A percentile compares a stretch with the other conserved stretches of the same genome.
Conservation (phyloP, 2,113 vertebrate species). For the Sinocyclocheilus anshuiensis region DNA sequence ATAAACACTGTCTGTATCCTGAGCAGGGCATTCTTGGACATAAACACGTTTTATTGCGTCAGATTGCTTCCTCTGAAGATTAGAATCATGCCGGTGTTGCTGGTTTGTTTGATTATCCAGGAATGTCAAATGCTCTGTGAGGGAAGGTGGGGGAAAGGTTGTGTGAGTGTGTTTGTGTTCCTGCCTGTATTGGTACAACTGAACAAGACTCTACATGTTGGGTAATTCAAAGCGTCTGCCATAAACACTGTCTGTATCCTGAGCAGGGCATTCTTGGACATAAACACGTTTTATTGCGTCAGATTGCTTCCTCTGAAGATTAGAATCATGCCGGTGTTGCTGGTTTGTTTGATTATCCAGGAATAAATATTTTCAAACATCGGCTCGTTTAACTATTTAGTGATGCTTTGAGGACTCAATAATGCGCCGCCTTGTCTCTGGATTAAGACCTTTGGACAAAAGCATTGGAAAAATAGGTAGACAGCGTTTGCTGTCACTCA, state of each 20-base stretch:
- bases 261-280: constrained; percentile 47
- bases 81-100: not conserved
- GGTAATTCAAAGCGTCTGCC: constrained; percentile 51
- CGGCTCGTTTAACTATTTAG: not conserved
- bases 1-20: constrained; percentile 31
- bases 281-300: constrained; percentile 34
- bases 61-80: constrained; percentile 28
- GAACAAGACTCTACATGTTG: constrained; percentile 72
- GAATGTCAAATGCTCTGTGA: no score
- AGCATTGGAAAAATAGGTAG: constrained; percentile 67
- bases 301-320: constrained; percentile 28
- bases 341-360: not conserved
- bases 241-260: constrained; percentile 31
- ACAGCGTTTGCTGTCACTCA: constrained; percentile 82
- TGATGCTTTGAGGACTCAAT: not conserved
- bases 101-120: not conserved
- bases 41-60: constrained; percentile 34
- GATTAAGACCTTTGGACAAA: constrained; percentile 85
- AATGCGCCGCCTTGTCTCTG: constrained; percentile 52
- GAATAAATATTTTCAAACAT: constrained; percentile 2
- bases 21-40: constrained; percentile 47
- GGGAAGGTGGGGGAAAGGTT: not conserved
- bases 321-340: not conserved
- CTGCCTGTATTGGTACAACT: constrained; percentile 16
- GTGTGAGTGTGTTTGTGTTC: constrained; percentile 31